phyloP scores from a whole-genome alignment of 2,797 vertebrate genomes.

The Microchirus variegatus region DNA sequence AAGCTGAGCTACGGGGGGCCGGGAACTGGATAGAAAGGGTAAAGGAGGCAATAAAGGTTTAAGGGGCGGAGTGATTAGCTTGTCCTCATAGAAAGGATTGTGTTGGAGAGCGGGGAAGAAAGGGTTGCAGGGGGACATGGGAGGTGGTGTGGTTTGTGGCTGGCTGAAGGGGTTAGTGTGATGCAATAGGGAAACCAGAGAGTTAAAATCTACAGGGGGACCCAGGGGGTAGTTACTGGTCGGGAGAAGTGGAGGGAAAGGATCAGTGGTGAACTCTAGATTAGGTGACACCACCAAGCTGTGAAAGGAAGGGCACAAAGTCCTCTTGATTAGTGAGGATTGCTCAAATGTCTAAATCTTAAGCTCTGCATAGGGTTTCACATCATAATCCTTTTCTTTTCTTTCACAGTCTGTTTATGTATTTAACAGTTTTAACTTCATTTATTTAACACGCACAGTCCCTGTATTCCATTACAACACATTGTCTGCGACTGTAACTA shows the following conservation, averaged over 20 bases:
- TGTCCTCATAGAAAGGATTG: constrained; percentile 89
- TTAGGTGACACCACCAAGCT: constrained; percentile 91
- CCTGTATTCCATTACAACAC: no score
- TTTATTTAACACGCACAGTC: no score
- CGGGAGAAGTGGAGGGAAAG: constrained; percentile 67
- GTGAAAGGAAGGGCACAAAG: constrained; percentile 90
- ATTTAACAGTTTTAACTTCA: no score
- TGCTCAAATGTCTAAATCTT: constrained; percentile 23
- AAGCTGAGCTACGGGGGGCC: constrained; percentile 75
- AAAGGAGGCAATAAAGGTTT: constrained; percentile 86
- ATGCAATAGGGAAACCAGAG: constrained; percentile 71
- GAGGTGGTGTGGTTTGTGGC: constrained; percentile 70
- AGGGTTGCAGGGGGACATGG: constrained; percentile 85
- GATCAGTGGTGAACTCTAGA: constrained; percentile 86
- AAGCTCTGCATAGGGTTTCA: constrained; percentile 20
- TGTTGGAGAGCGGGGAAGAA: constrained; percentile 86
- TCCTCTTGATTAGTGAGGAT: constrained; percentile 85
- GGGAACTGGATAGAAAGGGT: constrained; percentile 88
- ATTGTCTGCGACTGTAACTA: no score
- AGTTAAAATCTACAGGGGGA: constrained; percentile 63
- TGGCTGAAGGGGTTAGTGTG: constrained; percentile 81
- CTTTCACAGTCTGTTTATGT: no score
- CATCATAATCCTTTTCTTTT: background rate
- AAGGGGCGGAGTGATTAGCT: constrained; percentile 81
- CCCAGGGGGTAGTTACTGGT: constrained; percentile 49